Evolutionary conservation across 1,140 invertebrate species (phyloP).

Genomic region (Papilio xuthus): DNA sequence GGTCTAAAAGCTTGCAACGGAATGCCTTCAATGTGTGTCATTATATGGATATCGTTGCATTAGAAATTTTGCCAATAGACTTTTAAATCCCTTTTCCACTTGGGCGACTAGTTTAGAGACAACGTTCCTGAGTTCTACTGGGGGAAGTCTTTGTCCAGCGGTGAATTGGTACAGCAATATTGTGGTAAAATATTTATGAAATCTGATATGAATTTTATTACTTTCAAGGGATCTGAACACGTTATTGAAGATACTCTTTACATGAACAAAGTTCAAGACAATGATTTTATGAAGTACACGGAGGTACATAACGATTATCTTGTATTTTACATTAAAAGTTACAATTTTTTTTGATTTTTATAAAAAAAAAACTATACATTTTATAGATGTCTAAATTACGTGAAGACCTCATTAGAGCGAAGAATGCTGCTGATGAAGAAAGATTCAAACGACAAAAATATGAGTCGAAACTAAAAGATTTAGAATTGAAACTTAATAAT

Average conservation of each 20-base stretch:
- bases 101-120: no score
- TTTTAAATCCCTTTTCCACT: no score
- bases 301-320: constrained; percentile 16
- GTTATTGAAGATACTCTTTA: constrained; percentile 28
- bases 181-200: background rate
- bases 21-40: no score
- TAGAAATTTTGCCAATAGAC: no score
- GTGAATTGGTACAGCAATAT: no score
- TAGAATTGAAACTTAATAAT: constrained; percentile 77
- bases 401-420: constrained; percentile 68
- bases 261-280: constrained; percentile 25
- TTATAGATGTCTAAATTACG: constrained; percentile 62
- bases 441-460: constrained; percentile 69
- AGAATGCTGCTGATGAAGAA: constrained; percentile 80
- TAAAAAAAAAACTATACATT: background rate
- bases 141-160: no score
- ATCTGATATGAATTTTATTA: background rate
- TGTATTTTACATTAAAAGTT: background rate
- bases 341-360: background rate
- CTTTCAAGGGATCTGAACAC: constrained; percentile 6
- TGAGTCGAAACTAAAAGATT: constrained; percentile 82
- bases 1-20: no score
- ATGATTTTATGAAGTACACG: constrained; percentile 28
- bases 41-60: no score
- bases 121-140: no score